Base-by-base conservation (phyloP, 1,140 invertebrate genomes). In the Macrocentrus cingulum region DNA sequence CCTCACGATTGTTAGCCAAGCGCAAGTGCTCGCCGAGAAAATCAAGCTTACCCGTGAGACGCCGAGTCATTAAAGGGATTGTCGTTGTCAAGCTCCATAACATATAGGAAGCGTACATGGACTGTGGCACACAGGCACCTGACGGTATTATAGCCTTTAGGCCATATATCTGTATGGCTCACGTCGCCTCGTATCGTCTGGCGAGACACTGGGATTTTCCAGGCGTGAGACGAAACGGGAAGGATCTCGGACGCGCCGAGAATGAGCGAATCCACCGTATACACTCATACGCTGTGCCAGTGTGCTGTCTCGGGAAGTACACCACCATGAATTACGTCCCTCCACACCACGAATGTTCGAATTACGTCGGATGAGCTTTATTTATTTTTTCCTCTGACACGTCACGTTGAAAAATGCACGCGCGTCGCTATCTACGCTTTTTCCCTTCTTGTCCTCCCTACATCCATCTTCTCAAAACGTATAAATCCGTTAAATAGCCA, bases 341-440 rank as follows among this genome's bases (percentile, higher is more conserved):
- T 56, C 32, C 13, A 53, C n/a, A n/a, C 54, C 42, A 32, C 46
- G 19, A 56, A 61, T 61, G 19, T 54, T 53, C 60, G 54, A 61
- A 61, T 61, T 61, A 61, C 54, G 60, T 61, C 54, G 34, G 60
- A 61, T 61, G 60, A 61, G 60, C 54, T 57, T 61, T 61, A 61
- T 61, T 61, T 51, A 48, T 56, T 22, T 51, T 57, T 22, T n/a
- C 41, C 36, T 37, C 32, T 46, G 25, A 29, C 25, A 29, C 25
- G 25, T 29, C 25, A 29, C 25, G 25, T 29, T 29, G 25, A 29
- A 9, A 29, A 29, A 29, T 29, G 25, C 9, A 29, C 25, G 9
- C 25, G 4, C 25, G 25, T 29, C 9, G 25, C 9, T n/a, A 39
- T 39, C 13, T 15, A 39, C 36, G 8, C 3, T 39, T 39, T 39